These are phyloP conservation scores for Lasioglossum figueresi DNA, from an alignment of 2,888 invertebrate genomes.

Conservation along the genomic window DNA sequence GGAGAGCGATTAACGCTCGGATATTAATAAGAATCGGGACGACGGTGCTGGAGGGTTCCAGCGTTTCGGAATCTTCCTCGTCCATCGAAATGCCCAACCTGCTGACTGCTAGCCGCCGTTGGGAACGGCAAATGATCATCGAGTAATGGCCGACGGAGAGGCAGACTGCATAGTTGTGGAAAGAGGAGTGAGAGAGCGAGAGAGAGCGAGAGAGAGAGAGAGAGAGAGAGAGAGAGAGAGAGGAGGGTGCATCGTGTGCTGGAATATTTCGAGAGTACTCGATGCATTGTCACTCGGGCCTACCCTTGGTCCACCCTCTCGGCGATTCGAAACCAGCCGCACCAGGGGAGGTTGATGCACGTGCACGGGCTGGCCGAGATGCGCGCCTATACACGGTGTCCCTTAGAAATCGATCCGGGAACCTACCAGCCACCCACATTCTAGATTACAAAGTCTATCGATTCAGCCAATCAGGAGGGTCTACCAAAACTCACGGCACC, in stretches of 20 bases:
- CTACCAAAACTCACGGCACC: background rate
- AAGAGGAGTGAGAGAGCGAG: conserved; percentile 20
- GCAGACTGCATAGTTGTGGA: conserved; percentile 26
- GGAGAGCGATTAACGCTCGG: conserved; percentile 9
- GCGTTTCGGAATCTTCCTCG: conserved; percentile 23
- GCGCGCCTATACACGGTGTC: conserved; percentile 64
- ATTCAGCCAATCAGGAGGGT: background rate
- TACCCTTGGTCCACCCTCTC: conserved; percentile 70
- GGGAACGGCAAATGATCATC: conserved; percentile 70
- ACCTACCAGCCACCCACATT: background rate
- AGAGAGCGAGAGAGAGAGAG: conserved; percentile 26
- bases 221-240: conserved; percentile 28
- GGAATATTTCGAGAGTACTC: conserved; percentile 75
- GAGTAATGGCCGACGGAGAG: conserved; percentile 59
- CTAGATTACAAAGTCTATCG: background rate
- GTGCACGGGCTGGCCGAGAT: conserved; percentile 58
- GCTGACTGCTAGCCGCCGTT: conserved; percentile 52
- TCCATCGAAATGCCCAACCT: conserved; percentile 39
- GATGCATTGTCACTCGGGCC: conserved; percentile 73
- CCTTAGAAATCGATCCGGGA: conserved; percentile 22
- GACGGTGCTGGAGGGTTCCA: background rate
- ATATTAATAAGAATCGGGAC: conserved; percentile 5
- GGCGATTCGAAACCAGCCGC: conserved; percentile 68
- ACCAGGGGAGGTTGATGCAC: conserved; percentile 59
- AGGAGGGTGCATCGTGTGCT: conserved; percentile 60